phyloP scores from a whole-genome alignment of 2,888 invertebrate genomes.

The Plusia festucae region DNA sequence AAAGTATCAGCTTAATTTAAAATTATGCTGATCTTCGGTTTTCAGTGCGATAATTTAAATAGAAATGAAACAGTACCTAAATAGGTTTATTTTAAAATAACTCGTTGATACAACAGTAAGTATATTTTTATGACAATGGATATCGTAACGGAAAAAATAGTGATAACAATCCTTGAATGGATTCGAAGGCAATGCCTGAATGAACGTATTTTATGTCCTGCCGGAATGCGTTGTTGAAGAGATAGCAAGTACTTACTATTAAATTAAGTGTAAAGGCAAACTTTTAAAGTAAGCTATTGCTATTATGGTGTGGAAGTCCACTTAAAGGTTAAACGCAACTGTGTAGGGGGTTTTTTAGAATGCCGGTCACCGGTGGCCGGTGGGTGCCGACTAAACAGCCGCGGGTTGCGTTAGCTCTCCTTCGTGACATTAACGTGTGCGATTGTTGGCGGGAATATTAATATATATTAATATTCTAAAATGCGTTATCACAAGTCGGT shows the following conservation, averaged over 20 bases:
- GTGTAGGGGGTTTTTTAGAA: neutral
- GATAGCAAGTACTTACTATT: conserved; percentile 3
- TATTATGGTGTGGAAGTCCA: conserved; percentile 6
- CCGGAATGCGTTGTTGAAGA: conserved; percentile 10
- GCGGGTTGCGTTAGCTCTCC: conserved; percentile 1
- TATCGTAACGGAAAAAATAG: conserved; percentile 51
- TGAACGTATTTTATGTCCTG: conserved; percentile 47
- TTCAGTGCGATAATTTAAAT: neutral
- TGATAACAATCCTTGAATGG: conserved; percentile 56
- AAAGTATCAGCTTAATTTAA: no score
- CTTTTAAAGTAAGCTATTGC: neutral
- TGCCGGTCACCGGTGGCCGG: neutral
- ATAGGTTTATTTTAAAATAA: neutral
- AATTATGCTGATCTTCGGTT: neutral
- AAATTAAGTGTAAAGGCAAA: neutral
- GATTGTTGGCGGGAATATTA: neutral
- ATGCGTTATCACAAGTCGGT: neutral
- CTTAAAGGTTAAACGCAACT: conserved; percentile 5
- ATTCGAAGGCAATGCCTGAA: conserved; percentile 53
- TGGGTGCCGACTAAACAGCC: conserved; percentile 5
- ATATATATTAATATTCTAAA: no score
- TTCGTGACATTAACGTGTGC: neutral
- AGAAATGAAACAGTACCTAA: conserved; percentile 1
- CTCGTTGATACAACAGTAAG: conserved; percentile 5
- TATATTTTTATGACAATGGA: conserved; percentile 34